A percentile compares a stretch with the other conserved stretches of the same genome.
phyloP scores from a whole-genome alignment of 53 echinoderm and acorn worm genomes.

The Paracentrotus lividus region DNA sequence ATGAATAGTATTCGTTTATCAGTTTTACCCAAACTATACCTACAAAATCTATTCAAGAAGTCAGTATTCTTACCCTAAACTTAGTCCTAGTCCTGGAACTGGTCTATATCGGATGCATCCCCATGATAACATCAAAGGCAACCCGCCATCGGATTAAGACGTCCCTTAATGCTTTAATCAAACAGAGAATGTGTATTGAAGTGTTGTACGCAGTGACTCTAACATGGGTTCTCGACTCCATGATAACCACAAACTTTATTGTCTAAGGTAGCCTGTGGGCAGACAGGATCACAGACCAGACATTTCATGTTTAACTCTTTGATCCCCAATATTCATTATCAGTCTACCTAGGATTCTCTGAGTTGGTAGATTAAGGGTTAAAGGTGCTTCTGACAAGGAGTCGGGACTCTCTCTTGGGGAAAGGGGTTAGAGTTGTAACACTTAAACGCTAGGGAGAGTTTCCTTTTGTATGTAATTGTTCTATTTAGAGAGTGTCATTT shows the following conservation, averaged over 20 bases:
- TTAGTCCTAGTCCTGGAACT: neutral
- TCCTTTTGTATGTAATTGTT: conserved; percentile 44
- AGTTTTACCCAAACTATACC: neutral
- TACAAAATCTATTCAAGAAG: neutral
- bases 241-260: neutral
- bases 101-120: conserved; percentile 2
- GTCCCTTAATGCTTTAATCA: conserved; percentile 79
- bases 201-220: conserved; percentile 56
- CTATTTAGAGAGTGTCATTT: conserved; percentile 47
- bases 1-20: too few species aligned
- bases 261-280: conserved; percentile 8
- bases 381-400: neutral
- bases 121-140: conserved; percentile 73
- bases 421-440: conserved; percentile 57
- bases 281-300: conserved; percentile 13
- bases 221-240: conserved; percentile 62
- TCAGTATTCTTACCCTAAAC: conserved; percentile 7
- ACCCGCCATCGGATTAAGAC: conserved; percentile 68
- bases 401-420: conserved; percentile 9
- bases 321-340: neutral
- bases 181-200: conserved; percentile 72
- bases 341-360: neutral
- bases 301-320: conserved; percentile 35
- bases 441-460: conserved; percentile 56
- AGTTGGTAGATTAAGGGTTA: conserved; percentile 2